Evolutionary conservation across 2,113 vertebrate genomes (phyloP), one percentile per base, ranked within the genome.

Genomic region (Megaceryle torquata): DNA sequence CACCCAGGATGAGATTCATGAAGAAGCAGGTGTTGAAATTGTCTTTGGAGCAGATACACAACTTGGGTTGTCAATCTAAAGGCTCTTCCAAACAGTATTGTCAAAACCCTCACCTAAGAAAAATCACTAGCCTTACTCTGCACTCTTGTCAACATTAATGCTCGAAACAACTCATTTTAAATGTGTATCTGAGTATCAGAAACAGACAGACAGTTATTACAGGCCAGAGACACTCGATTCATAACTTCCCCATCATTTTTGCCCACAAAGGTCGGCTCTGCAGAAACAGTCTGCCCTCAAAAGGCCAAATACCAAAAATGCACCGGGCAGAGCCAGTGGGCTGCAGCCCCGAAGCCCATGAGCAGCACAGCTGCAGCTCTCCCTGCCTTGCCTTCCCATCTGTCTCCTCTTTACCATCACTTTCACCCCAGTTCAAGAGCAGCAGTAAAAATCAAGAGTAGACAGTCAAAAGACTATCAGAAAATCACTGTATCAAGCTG

Each of bases 221-320:
- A 5, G 48, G 69, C 44, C 69, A 80, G 71, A 68, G 57, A 60
- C 68, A n/a, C 13, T 50, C 2, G 20, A 46, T 37, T 63, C 60
- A 4, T 4, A 67, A 46, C 11, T 4, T 37, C 18, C 56, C 17
- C 60, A 39, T 15, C 33, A 17, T 9, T 78, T 63, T 2, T 81
- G 85, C 39, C 24, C 51, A 74, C 24, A 0, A 3, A 53, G 31
- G 60, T 60, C 8, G 56, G 35, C 80, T 25, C 31, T 13, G 44
- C 10, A 20, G 95, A 31, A 90, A 15, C 15, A 89, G 68, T 31
- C 95, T 96, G 96, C 95, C 95, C 95, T 94, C 95, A 88, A 91
- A 95, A 96, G 95, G 93, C 90, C 80, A 93, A 75, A 89, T 2
- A 59, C 12, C 59, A 37, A 44, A 67, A 91, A 51, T 33, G 86